Evolutionary conservation across 2,888 invertebrate species (phyloP), one percentile per base, ranked within the genome.

Genomic region (Eristalis intricaria): DNA sequence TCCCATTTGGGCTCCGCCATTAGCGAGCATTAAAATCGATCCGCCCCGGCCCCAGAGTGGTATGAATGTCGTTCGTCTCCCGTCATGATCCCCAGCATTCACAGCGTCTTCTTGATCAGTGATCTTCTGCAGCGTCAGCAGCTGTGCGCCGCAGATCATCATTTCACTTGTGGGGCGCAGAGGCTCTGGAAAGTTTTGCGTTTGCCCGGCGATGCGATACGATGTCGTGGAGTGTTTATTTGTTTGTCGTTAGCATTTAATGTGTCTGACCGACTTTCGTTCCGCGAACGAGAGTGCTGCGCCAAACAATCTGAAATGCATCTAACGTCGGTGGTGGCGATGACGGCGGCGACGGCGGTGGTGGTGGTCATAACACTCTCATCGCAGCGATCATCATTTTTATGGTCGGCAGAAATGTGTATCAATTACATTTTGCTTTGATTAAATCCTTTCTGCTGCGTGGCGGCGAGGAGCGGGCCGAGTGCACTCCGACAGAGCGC

Each of bases 231-330:
- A 43, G 23, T 78, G 26, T 70, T 63, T 65, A 11, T 60, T 69
- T 60, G 43, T 68, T 76, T 84, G 76, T 71, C 84, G 74, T 86
- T 82, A 77, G 69, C 73, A 82, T 86, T 85, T 82, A 86, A 74
- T 86, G 74, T 70, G 77, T 78, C 82, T 86, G 85, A 86, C 85
- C 85, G 74, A 86, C 85, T 82, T 86, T 82, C 85, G 78, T 74
- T 10, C 40, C 43, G 32, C 23, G 19, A 29, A 22, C 11, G 60
- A 60, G 60, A 60, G 43, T 13, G 73, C 63, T 22, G 23, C 50
- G 50, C 19, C 19, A 19, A 50, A 19, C 50, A n/a, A 56, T 23
- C 63, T n/a, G n/a, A 60, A 60, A 65, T 61, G 26, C 69, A 65
- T 76, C 77, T 78, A 68, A 61, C 60, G 76, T 76, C 43, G 19